Percentiles rank a stretch among this genome's conserved stretches.
Evolutionary conservation across 2,888 invertebrate genomes (phyloP).

Genomic region (Epistrophe grossulariae): DNA sequence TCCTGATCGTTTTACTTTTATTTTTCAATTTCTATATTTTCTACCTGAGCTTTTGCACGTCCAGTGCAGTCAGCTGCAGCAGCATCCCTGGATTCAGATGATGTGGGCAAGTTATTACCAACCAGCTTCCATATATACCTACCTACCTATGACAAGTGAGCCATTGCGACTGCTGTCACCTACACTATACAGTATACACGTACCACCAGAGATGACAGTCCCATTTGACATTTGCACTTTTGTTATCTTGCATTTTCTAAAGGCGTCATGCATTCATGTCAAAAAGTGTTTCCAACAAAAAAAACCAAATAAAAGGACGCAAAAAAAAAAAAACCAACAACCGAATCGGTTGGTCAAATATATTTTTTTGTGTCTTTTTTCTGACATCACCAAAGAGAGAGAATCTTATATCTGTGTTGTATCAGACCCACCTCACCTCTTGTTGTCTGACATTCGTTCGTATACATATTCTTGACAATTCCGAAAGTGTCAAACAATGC

Average conservation of each 20-base stretch:
- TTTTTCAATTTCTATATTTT: slow-evolving; percentile 29
- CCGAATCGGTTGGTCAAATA: slow-evolving; percentile 52
- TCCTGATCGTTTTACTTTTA: slow-evolving; percentile 28
- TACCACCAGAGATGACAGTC: slow-evolving; percentile 62
- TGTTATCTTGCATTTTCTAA: slow-evolving; percentile 73
- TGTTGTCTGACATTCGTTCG: slow-evolving; percentile 42
- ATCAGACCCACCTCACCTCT: slow-evolving; percentile 28
- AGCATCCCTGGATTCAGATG: neutral
- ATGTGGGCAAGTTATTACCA: slow-evolving; percentile 50
- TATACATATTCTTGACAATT: slow-evolving; percentile 64
- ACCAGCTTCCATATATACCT: slow-evolving; percentile 26
- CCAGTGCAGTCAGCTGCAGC: neutral
- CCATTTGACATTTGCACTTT: slow-evolving; percentile 73
- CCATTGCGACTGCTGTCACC: slow-evolving; percentile 69
- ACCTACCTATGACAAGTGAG: slow-evolving; percentile 52
- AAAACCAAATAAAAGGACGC: slow-evolving; percentile 10
- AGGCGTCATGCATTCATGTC: slow-evolving; percentile 70
- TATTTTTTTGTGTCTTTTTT: neutral
- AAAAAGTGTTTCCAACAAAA: slow-evolving; percentile 62
- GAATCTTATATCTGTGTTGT: slow-evolving; percentile 52
- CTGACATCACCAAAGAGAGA: slow-evolving; percentile 27
- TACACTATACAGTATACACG: slow-evolving; percentile 20
- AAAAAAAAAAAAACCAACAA: slow-evolving; percentile 5
- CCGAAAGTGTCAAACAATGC: slow-evolving; percentile 73
- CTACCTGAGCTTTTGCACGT: slow-evolving; percentile 7